phyloP scores from a whole-genome alignment of 2,888 invertebrate genomes.

The Mamestra brassicae region DNA sequence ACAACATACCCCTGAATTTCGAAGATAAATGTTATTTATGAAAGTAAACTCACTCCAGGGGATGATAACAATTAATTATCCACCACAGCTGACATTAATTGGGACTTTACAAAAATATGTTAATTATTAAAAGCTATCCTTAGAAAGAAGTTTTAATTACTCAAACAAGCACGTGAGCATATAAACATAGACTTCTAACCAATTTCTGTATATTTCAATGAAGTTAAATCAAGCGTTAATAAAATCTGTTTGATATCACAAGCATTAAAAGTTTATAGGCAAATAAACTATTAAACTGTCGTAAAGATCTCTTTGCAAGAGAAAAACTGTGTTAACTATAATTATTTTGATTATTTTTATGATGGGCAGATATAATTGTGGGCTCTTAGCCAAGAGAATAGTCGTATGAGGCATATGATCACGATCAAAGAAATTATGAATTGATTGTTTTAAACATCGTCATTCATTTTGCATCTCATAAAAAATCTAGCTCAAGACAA shows the following conservation, averaged over 20 bases:
- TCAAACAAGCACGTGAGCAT: constrained; percentile 5
- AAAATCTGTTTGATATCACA: constrained; percentile 44
- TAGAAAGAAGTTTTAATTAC: constrained; percentile 10
- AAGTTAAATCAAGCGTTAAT: constrained; percentile 33
- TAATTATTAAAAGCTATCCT: constrained; percentile 41
- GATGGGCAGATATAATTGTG: constrained; percentile 40
- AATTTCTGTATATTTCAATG: constrained; percentile 22
- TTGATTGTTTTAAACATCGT: background rate
- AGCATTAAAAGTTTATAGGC: constrained; percentile 51
- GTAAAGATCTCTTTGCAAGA: constrained; percentile 47
- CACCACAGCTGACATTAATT: constrained; percentile 29
- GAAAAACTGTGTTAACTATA: constrained; percentile 47
- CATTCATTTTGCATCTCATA: background rate
- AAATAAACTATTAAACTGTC: constrained; percentile 59
- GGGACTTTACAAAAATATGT: constrained; percentile 38
- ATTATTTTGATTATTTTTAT: constrained; percentile 57
- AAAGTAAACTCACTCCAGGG: constrained; percentile 72
- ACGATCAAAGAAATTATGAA: constrained; percentile 26
- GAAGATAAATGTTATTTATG: constrained; percentile 74
- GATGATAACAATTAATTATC: constrained; percentile 55
- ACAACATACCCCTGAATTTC: constrained; percentile 72
- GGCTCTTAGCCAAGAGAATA: constrained; percentile 31
- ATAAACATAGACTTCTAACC: constrained; percentile 1
- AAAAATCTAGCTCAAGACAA: background rate
- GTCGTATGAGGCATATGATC: constrained; percentile 6